Conservation (phyloP, 2,797 vertebrate genomes). For the Myiotriccus ornatus region DNA sequence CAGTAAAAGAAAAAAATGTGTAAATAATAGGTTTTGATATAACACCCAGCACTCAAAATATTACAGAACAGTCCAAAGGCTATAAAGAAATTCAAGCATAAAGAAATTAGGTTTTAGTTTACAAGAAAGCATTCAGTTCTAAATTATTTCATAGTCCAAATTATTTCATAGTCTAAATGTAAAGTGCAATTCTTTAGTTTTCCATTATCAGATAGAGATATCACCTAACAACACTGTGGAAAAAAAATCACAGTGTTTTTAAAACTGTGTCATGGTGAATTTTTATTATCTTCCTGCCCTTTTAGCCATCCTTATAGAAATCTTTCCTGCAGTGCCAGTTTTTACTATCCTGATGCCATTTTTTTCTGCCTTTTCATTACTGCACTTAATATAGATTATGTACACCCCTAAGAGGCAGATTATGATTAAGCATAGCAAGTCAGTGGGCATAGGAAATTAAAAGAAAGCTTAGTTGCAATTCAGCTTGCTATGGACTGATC, state of each 20-base stretch:
- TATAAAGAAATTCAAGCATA: not conserved
- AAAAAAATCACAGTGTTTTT: not conserved
- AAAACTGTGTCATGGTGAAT: not conserved
- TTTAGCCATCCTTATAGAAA: not conserved
- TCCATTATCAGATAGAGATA: not conserved
- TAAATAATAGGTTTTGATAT: not conserved
- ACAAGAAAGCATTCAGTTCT: not conserved
- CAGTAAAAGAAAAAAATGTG: not conserved
- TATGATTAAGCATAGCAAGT: not conserved
- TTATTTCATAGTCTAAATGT: not conserved
- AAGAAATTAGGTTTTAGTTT: not conserved
- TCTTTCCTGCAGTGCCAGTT: not conserved
- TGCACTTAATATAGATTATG: not conserved
- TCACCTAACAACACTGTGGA: not conserved
- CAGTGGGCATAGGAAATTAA: not conserved
- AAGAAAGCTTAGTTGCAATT: not conserved
- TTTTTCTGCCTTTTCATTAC: not conserved
- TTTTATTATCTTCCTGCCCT: not conserved
- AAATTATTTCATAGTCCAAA: not conserved
- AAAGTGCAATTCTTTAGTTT: not conserved
- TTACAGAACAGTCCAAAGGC: not conserved
- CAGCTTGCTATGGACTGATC: not conserved
- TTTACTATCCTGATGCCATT: not conserved
- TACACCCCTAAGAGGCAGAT: not conserved
- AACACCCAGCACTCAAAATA: not conserved